Conservation (phyloP, 2,888 invertebrate species). For the Nephrotoma appendiculata region DNA sequence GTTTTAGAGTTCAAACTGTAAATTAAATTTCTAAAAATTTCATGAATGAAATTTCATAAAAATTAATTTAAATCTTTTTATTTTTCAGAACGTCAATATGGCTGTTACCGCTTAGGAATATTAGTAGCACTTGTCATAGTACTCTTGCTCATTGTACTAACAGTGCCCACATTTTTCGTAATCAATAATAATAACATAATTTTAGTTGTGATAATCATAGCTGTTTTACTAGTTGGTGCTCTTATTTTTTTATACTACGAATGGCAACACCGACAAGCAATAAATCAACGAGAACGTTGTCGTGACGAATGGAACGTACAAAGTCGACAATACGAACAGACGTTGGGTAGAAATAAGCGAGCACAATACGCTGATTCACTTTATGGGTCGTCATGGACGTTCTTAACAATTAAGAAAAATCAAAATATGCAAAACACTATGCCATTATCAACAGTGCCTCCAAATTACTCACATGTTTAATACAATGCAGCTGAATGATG, state of each 20-base stretch:
- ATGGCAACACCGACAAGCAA: conserved; percentile 11
- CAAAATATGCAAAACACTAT: background rate
- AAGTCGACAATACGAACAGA: background rate
- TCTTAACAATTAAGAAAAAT: background rate
- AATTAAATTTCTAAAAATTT: too few relatives aligned
- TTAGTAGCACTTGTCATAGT: conserved; percentile 12
- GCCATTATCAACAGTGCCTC: background rate
- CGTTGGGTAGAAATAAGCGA: background rate
- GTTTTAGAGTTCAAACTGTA: too few relatives aligned
- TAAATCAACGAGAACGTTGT: background rate
- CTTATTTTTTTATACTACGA: conserved; percentile 10
- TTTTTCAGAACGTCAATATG: conserved; percentile 12
- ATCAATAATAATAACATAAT: conserved; percentile 10
- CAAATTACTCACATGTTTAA: background rate
- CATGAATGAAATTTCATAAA: too few relatives aligned
- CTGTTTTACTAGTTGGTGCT: conserved; percentile 11
- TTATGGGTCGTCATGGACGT: background rate
- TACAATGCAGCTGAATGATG: background rate
- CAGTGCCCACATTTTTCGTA: conserved; percentile 11
- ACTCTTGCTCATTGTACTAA: conserved; percentile 10
- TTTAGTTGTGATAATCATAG: conserved; percentile 12
- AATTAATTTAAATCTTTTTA: background rate
- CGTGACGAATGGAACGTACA: background rate
- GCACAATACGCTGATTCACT: background rate
- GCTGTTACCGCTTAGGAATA: conserved; percentile 13